phyloP scores from a whole-genome alignment of 1,140 invertebrate species.

The Maniola jurtina region DNA sequence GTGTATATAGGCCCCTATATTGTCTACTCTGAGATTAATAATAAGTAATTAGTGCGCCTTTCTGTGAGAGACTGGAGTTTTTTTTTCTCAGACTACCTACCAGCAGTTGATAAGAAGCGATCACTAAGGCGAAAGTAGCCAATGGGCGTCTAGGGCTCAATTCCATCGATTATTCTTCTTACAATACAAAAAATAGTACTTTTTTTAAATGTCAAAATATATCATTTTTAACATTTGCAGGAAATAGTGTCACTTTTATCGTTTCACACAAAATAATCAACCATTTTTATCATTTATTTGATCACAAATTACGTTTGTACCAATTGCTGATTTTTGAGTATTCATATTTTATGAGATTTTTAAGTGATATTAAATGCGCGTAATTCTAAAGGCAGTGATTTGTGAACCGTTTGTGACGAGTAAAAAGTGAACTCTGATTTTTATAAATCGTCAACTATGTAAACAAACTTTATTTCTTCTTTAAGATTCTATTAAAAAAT shows the following conservation, averaged over 20 bases:
- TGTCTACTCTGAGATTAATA: no score
- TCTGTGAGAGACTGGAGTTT: no score
- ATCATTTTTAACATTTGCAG: slow-evolving; percentile 32
- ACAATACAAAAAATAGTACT: slow-evolving; percentile 49
- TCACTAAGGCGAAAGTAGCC: no score
- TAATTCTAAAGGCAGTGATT: slow-evolving; percentile 48
- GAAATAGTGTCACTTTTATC: slow-evolving; percentile 31
- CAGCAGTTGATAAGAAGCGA: no score
- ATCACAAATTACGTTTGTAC: slow-evolving; percentile 49
- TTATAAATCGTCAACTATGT: background rate
- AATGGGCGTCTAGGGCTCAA: slow-evolving; percentile 40
- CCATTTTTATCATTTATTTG: slow-evolving; percentile 33
- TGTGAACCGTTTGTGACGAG: slow-evolving; percentile 39
- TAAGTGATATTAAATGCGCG: slow-evolving; percentile 40
- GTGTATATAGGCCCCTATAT: no score
- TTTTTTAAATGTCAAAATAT: slow-evolving; percentile 56
- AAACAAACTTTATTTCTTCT: background rate
- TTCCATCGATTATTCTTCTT: slow-evolving; percentile 48
- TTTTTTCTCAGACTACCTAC: no score
- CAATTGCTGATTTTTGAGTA: slow-evolving; percentile 31
- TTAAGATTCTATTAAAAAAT: no score
- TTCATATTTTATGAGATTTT: background rate
- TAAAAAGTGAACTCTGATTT: background rate
- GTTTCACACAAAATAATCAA: slow-evolving; percentile 41
- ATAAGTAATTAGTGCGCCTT: no score